Evolutionary conservation across 2,888 invertebrate species (phyloP), one percentile per base, ranked within the genome.

Genomic region (Epirrhoe tristata): DNA sequence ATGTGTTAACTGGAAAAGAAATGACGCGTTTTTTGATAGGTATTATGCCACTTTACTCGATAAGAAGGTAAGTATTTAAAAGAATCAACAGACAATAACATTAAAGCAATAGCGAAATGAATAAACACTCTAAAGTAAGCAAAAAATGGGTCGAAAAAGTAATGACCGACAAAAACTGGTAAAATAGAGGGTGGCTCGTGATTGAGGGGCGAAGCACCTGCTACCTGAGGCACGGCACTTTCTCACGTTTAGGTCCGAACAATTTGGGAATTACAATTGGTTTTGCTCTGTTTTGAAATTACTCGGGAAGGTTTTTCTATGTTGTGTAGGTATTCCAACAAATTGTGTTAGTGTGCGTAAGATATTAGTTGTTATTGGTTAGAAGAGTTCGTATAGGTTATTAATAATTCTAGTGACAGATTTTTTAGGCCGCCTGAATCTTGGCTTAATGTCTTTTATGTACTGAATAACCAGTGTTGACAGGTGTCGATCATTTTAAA

Each of bases 201-300:
- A 67, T 73, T 69, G 70, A 65, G 74, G 77, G 77, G 67, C 50
- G 60, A 66, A 73, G 75, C 87, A 88, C 87, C 87, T 88, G 87
- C 86, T 87, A 86, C 88, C 87, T 87, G 85, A 70, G 60, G 51
- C 55, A 39, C 7, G 50, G 58, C 48, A 56, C 59, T 62, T 64
- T 71, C 61, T 58, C 65, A 64, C 50, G 10, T 67, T 62, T 34
- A 50, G 16, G 31, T 55, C 52, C 6, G 10, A 43, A 39, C 36
- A 57, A 57, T 12, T 63, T 56, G 16, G 55, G 31, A 57, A 50
- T 10, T 43, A 10, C 39, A 43, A 51, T 31, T 32, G 1, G n/a
- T 5, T 56, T 57, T 46, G 51, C 46, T 57, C 3, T 43, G 31
- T 16, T 48, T 48, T 48, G 48, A 6, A 48, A 46, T 39, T 39